Evolutionary conservation across 2,113 vertebrate genomes (phyloP).

Genomic region (Epinephelus moara): DNA sequence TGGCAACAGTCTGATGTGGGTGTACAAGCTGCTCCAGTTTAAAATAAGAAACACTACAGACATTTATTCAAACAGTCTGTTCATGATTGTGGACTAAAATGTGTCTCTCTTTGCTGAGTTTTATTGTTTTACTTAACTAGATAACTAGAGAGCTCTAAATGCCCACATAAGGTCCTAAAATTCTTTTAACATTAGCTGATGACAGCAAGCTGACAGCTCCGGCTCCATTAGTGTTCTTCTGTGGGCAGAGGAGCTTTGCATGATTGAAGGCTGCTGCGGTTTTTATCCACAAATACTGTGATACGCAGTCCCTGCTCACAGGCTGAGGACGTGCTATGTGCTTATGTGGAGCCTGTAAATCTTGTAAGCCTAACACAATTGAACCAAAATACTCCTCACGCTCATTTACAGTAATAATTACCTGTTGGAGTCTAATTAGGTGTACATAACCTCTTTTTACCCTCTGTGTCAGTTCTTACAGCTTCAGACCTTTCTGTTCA

Average conservation of each 20-base stretch:
- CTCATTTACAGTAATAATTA: not conserved
- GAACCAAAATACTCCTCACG: not conserved
- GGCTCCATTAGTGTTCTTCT: not conserved
- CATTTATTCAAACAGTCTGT: not conserved
- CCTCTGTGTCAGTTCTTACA: not conserved
- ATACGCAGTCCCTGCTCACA: not conserved
- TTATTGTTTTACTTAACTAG: not conserved
- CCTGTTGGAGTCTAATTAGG: not conserved
- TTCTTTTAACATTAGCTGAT: not conserved
- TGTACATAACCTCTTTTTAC: not conserved
- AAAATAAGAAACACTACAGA: conserved; percentile 1
- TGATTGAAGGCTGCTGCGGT: not conserved
- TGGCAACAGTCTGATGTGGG: not conserved
- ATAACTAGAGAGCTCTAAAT: not conserved
- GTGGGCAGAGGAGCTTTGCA: not conserved
- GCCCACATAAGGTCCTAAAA: not conserved
- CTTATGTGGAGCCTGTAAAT: not conserved
- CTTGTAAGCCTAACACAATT: not conserved
- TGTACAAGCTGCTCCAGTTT: not conserved
- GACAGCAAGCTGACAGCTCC: not conserved
- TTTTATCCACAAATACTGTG: not conserved
- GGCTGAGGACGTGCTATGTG: not conserved
- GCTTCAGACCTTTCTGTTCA: not conserved
- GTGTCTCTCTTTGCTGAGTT: too few species aligned
- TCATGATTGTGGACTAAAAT: not conserved